Evolutionary conservation across 2,888 invertebrate genomes (phyloP), one percentile per base, ranked within the genome.

Genomic region (Alloscopus bannaensis): DNA sequence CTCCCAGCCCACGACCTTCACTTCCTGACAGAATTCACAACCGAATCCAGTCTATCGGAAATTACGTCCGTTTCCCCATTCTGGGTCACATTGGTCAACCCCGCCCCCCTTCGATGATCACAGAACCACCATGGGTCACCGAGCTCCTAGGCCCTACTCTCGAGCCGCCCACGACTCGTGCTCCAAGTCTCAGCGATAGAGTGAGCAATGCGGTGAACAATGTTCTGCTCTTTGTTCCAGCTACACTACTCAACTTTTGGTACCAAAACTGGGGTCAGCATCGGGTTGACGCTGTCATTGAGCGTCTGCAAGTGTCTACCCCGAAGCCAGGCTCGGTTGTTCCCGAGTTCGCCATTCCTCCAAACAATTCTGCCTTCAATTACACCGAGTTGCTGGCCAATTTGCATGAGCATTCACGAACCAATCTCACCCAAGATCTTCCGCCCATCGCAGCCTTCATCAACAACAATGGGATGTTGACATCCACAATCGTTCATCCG

Each of bases 61-160:
- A 65, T 47, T 69, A 52, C 22, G 24, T 79, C 40, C 71, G 79
- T 6, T 20, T 79, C 2, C 79, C 79, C 0, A 68, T n/a, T 60
- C 26, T 71, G 1, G 57, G 45, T 26, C 66, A 72, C 31, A 26
- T 79, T 16, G 72, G 72, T 3, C 52, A 65, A n/a, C 45, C 57
- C 1, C 47, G 66, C 2, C 65, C 71, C 0, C 57, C 66, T 0
- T 52, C 79, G 8, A 71, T 72, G 79, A n/a, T 79, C 16, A 79
- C 79, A 1, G 79, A 79, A 22, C 79, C 79, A 3, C 79, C 79
- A 72, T 79, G 79, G 79, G 79, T 79, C 2, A 79, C 79, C 24
- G 79, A 79, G 36, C 31, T 79, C 13, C 42, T 79, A 2, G 79
- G 79, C 26, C 79, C 79, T 1, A 79, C 79, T 24, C 18, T 60